These are phyloP conservation scores for Penaeus japonicus DNA, from an alignment of 1,140 invertebrate genomes.

Conservation along the genomic window DNA sequence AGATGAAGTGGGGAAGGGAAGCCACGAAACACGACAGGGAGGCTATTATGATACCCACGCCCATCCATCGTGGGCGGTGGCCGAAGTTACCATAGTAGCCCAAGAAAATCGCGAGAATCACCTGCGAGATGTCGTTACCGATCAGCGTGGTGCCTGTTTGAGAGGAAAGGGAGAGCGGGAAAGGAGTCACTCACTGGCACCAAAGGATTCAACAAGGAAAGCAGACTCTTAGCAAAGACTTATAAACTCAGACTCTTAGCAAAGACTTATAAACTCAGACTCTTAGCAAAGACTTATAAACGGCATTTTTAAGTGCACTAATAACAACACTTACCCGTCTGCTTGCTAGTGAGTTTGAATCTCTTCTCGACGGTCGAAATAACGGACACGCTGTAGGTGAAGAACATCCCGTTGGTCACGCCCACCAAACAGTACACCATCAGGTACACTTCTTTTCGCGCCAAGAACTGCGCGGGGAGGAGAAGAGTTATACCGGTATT, in stretches of 20 bases:
- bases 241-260: background rate
- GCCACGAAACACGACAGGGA: conserved; percentile 70
- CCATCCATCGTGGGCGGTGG: conserved; percentile 73
- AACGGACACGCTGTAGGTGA: conserved; percentile 40
- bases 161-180: background rate
- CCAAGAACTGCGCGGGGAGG: background rate
- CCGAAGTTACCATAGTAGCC: conserved; percentile 70
- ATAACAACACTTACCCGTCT: conserved; percentile 2
- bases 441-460: conserved; percentile 43
- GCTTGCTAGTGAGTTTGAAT: conserved; percentile 43
- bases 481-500: background rate
- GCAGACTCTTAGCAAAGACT: background rate
- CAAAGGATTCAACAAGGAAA: background rate
- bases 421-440: conserved; percentile 40
- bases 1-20: conserved; percentile 74
- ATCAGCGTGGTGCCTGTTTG: background rate
- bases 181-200: no score
- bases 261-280: background rate
- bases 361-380: conserved; percentile 76
- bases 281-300: background rate
- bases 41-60: conserved; percentile 62
- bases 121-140: conserved; percentile 7
- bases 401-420: conserved; percentile 43
- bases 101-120: conserved; percentile 66
- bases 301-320: background rate